Evolutionary conservation across 2,888 invertebrate species (phyloP), one percentile per base, ranked within the genome.

Genomic region (Amphiduros pacificus): DNA sequence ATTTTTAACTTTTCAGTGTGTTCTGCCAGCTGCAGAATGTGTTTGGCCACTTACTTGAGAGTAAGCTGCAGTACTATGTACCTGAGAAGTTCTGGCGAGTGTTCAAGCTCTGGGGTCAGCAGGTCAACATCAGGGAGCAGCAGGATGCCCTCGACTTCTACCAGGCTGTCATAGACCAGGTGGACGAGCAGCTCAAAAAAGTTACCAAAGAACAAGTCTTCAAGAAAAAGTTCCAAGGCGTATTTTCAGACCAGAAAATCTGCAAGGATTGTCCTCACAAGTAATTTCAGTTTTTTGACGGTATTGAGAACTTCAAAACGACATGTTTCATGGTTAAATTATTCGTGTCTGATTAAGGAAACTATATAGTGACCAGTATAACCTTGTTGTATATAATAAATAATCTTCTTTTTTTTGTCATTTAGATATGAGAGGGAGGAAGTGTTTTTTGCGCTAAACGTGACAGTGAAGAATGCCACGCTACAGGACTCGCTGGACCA

Each of bases 91-190:
- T 86, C 73, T 85, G 85, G 85, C 80, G 81, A 54, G 82, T 82
- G 59, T 85, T 86, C 72, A 78, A 82, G 41, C 76, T 86, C 59
- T 84, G 84, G 80, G 85, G 85, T 3, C 83, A 84, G 65, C 79
- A 82, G n/a, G 82, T 86, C 41, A 85, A 86, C 72, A 81, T 85
- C 28, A 73, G 85, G 32, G 85, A 86, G 70, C 85, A 85, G 66
- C 80, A 80, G 71, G 86, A 86, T 74, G 85, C 85, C 27, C 85
- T 85, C 69, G 85, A 86, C 69, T 86, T 86, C 77, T 85, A 84
- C 73, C 84, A 83, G 61, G 83, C 84, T 55, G 73, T 86, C 44
- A 77, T 84, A 44, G 85, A 86, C 73, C 85, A 85, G 69, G 74
- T 85, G 26, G 85, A 86, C 71, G 85, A 85, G 70, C 80, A 82